Evolutionary conservation across 2,797 vertebrate species (phyloP).

Genomic region (Melanotaenia pygmaea): DNA sequence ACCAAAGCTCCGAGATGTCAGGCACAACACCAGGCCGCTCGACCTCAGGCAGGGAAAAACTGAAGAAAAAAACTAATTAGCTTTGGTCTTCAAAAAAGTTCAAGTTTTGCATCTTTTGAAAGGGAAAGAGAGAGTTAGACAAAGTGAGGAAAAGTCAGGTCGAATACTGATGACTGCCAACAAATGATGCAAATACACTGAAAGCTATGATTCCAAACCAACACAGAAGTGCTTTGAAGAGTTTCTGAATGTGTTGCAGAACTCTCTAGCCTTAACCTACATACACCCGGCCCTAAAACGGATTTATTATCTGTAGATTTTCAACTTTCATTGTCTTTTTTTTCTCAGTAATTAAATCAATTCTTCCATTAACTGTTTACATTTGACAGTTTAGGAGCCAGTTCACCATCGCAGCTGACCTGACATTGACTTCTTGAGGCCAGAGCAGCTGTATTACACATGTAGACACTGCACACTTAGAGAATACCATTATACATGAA

Average conservation of each 20-base stretch:
- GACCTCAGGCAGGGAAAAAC: not conserved
- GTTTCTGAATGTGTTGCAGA: not conserved
- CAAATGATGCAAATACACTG: not conserved
- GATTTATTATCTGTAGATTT: not conserved
- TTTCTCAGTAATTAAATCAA: not conserved
- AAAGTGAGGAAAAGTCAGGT: constrained; percentile 1
- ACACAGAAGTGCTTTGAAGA: not conserved
- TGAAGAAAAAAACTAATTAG: not conserved
- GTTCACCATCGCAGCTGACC: constrained; percentile 1
- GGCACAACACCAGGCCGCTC: constrained; percentile 36
- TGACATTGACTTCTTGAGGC: constrained; percentile 3
- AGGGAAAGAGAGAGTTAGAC: constrained; percentile 42
- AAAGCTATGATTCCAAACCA: not conserved
- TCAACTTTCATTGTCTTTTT: not conserved
- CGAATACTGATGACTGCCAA: constrained; percentile 33
- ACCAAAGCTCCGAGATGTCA: constrained; percentile 48
- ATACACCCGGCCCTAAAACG: not conserved
- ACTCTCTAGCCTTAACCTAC: not conserved
- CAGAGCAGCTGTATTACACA: not conserved
- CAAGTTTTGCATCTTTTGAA: constrained; percentile 25
- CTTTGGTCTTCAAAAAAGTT: constrained; percentile 22
- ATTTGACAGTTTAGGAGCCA: constrained; percentile 3
- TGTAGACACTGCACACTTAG: not conserved
- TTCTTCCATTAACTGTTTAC: not conserved
- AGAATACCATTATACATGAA: constrained; percentile 5